Conservation (phyloP, 1,140 invertebrate genomes). For the Papilio machaon region DNA sequence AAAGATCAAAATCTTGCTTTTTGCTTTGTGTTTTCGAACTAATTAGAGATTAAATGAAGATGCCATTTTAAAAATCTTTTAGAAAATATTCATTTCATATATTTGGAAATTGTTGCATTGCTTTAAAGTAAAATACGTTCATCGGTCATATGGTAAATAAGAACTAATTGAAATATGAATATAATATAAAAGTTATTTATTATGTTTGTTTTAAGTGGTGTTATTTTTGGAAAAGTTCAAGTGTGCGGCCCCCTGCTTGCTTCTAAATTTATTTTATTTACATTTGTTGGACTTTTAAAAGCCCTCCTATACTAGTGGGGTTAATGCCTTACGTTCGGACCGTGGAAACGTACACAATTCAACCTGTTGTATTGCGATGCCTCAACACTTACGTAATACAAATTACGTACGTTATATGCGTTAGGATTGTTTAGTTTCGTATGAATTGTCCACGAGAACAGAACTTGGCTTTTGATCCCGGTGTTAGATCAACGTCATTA, state of each 20-base stretch:
- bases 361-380: neutral
- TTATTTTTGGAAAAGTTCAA: conserved; percentile 21
- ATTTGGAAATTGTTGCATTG: no score
- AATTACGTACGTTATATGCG: neutral
- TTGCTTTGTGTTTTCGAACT: neutral
- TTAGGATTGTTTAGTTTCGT: conserved; percentile 10
- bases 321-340: conserved; percentile 24
- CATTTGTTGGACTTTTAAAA: conserved; percentile 10
- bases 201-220: conserved; percentile 19
- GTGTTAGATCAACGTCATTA: neutral
- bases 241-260: conserved; percentile 9
- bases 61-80: no score
- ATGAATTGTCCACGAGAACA: conserved; percentile 9
- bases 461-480: neutral
- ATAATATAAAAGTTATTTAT: neutral
- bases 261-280: conserved; percentile 30
- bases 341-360: conserved; percentile 17
- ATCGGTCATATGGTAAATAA: neutral
- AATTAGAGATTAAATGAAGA: neutral
- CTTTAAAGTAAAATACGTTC: neutral
- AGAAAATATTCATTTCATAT: no score
- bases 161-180: neutral
- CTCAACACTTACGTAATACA: conserved; percentile 8
- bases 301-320: conserved; percentile 17
- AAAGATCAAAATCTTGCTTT: neutral